phyloP scores from a whole-genome alignment of 2,797 vertebrate species.

The Lutjanus argentimaculatus region DNA sequence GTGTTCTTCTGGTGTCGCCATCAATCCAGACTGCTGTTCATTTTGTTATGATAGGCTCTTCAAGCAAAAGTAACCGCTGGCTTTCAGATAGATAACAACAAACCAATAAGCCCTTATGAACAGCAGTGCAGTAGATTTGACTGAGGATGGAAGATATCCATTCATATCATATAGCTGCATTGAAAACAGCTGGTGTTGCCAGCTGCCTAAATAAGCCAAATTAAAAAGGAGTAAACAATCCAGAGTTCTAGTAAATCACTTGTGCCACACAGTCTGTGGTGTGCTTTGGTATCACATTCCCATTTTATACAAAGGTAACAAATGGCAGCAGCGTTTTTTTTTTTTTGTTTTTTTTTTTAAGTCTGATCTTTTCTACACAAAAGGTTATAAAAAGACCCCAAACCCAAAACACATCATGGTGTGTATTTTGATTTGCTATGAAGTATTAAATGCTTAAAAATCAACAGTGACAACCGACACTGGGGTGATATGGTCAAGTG shows the following conservation, averaged over 20 bases:
- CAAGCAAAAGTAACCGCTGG: not conserved
- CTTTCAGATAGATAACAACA: not conserved
- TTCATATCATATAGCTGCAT: not conserved
- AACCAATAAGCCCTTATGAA: not conserved
- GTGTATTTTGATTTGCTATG: not conserved
- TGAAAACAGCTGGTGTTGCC: not conserved
- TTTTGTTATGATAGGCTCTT: not conserved
- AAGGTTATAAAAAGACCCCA: not conserved
- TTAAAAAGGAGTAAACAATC: not conserved
- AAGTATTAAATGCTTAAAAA: not conserved
- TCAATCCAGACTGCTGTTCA: not conserved
- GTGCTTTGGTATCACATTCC: not conserved
- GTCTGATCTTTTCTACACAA: not conserved
- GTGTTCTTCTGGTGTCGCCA: not conserved
- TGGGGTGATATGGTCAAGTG: not conserved
- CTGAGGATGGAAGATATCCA: not conserved
- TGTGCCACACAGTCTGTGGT: not conserved
- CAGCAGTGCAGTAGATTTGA: not conserved
- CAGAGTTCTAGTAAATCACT: not conserved
- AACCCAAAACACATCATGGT: not conserved
- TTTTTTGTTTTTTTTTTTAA: no score
- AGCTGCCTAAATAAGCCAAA: conserved; percentile 2
- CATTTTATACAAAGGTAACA: not conserved
- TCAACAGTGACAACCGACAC: not conserved
- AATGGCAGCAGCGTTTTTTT: no score